Evolutionary conservation across 2,888 invertebrate species (phyloP).

Genomic region (Agrochola litura): DNA sequence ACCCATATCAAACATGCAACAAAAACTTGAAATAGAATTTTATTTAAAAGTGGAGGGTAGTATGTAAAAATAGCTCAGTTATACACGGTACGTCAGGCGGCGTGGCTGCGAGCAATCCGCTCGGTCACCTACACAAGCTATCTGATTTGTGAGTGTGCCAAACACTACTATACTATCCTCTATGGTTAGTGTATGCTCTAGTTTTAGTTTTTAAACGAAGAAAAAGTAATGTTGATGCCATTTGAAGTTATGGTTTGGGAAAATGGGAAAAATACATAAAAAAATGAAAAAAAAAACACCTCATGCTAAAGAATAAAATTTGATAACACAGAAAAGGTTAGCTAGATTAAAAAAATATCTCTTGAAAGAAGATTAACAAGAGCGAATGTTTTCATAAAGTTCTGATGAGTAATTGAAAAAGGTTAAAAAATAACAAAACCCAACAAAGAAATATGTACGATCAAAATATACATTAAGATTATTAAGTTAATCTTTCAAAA

Average conservation of each 20-base stretch:
- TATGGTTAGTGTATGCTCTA: slow-evolving; percentile 9
- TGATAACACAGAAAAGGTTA: neutral
- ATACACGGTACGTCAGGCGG: slow-evolving; percentile 20
- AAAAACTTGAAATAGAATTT: slow-evolving; percentile 42
- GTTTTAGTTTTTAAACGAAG: neutral
- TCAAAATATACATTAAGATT: slow-evolving; percentile 15
- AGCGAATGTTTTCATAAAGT: neutral
- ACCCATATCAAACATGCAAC: slow-evolving; percentile 41
- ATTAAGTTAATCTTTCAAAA: slow-evolving; percentile 34
- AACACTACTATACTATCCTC: slow-evolving; percentile 24
- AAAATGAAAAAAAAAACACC: neutral
- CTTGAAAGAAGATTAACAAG: neutral
- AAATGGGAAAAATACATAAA: neutral
- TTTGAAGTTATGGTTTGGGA: neutral
- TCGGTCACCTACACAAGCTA: slow-evolving; percentile 40
- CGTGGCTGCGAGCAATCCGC: slow-evolving; percentile 32
- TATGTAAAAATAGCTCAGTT: slow-evolving; percentile 37
- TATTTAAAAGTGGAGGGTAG: slow-evolving; percentile 35
- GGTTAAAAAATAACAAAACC: neutral
- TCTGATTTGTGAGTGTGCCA: slow-evolving; percentile 57
- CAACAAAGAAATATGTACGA: neutral
- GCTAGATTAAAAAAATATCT: neutral
- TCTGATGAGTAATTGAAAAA: neutral
- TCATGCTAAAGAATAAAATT: neutral
- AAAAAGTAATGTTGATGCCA: neutral